Evolutionary conservation across 1,140 invertebrate species (phyloP).

Genomic region (Leptonema lineaticorne): DNA sequence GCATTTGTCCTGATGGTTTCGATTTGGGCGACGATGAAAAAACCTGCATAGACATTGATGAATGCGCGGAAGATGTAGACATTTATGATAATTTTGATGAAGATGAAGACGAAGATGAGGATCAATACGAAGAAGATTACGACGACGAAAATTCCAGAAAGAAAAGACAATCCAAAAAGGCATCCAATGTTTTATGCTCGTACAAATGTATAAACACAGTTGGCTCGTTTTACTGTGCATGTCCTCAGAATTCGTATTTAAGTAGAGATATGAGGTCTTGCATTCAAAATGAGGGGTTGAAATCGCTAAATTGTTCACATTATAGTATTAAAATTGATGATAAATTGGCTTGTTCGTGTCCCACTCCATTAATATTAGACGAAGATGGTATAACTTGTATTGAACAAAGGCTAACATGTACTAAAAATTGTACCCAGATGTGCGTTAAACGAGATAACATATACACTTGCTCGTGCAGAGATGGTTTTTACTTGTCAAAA

Average conservation of each 20-base stretch:
- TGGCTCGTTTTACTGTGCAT: conserved; percentile 66
- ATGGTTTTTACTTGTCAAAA: conserved; percentile 56
- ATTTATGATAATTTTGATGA: conserved; percentile 31
- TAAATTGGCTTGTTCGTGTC: conserved; percentile 59
- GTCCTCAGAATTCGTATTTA: conserved; percentile 46
- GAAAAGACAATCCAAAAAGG: conserved; percentile 30
- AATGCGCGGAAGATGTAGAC: conserved; percentile 57
- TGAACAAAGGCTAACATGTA: conserved; percentile 57
- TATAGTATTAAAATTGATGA: conserved; percentile 42
- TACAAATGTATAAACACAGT: conserved; percentile 64
- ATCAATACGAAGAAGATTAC: conserved; percentile 43
- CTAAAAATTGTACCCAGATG: conserved; percentile 39
- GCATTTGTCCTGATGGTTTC: conserved; percentile 61
- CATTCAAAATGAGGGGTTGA: neutral
- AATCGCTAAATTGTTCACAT: neutral
- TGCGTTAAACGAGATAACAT: conserved; percentile 67
- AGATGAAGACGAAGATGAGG: conserved; percentile 36
- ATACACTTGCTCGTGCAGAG: conserved; percentile 56
- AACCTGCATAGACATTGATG: conserved; percentile 63
- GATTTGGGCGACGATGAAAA: conserved; percentile 49
- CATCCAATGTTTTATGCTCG: conserved; percentile 54
- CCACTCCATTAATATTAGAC: conserved; percentile 53
- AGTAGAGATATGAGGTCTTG: conserved; percentile 47
- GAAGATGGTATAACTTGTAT: conserved; percentile 58
- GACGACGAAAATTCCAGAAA: conserved; percentile 35